phyloP scores from a whole-genome alignment of 2,888 invertebrate species.

The Venustoraphidia nigricollis region DNA sequence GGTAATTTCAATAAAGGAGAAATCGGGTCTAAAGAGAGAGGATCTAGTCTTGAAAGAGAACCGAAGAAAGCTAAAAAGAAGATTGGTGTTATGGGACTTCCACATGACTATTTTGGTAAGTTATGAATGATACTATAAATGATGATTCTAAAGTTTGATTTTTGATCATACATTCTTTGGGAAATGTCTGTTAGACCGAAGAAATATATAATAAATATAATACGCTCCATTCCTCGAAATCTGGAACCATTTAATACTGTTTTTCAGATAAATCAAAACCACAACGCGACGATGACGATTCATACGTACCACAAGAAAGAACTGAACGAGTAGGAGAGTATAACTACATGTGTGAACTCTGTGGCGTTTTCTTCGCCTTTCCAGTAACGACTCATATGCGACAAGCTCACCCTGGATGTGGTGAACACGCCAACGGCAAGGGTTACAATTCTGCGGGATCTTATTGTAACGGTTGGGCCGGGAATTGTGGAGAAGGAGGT shows the following conservation, averaged over 20 bases:
- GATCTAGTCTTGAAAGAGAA: conserved; percentile 24
- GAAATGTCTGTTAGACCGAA: too few relatives aligned
- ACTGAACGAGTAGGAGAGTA: too few relatives aligned
- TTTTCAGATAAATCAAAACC: too few relatives aligned
- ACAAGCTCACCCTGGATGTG: conserved; percentile 80
- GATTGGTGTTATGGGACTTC: conserved; percentile 26
- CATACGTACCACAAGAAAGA: too few relatives aligned
- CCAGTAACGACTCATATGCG: conserved; percentile 90
- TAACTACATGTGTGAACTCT: conserved; percentile 58
- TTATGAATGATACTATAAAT: not conserved
- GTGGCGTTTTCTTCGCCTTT: conserved; percentile 57
- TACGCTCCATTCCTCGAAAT: too few relatives aligned
- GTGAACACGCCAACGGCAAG: conserved; percentile 65
- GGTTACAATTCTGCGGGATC: conserved; percentile 87
- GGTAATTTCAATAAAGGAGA: conserved; percentile 16
- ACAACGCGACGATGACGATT: too few relatives aligned
- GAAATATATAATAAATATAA: too few relatives aligned
- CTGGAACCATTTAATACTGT: too few relatives aligned
- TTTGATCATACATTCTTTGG: too few relatives aligned
- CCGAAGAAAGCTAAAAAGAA: conserved; percentile 41
- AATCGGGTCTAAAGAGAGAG: conserved; percentile 27
- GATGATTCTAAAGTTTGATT: too few relatives aligned
- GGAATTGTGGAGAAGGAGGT: conserved; percentile 77
- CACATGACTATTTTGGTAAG: conserved; percentile 24
- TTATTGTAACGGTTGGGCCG: conserved; percentile 79